Conservation (phyloP, 2,888 invertebrate species). For the Lymantria dispar region DNA sequence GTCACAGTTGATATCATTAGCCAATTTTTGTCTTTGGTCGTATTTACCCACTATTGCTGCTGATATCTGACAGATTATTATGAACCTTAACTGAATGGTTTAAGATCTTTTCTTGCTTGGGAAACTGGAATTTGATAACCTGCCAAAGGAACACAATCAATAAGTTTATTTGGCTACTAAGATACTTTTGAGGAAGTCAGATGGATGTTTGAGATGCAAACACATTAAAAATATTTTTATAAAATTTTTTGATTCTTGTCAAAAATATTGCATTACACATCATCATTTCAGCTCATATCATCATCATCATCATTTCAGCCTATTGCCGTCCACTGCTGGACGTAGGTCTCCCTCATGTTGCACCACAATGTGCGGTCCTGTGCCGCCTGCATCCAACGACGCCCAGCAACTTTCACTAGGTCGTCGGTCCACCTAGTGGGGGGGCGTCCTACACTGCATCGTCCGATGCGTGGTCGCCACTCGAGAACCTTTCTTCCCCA, state of each 20-base stretch:
- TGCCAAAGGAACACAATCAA: slow-evolving; percentile 41
- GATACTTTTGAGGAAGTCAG: slow-evolving; percentile 20
- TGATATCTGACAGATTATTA: background rate
- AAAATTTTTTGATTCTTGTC: slow-evolving; percentile 2
- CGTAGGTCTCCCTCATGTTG: too few relatives aligned
- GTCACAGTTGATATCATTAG: background rate
- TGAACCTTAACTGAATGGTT: background rate
- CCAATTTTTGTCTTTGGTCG: background rate
- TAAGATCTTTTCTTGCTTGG: slow-evolving; percentile 18
- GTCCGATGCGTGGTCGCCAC: too few relatives aligned
- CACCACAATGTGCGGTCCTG: too few relatives aligned
- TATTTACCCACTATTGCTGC: background rate
- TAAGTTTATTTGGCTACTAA: slow-evolving; percentile 32
- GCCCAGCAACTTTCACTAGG: too few relatives aligned
- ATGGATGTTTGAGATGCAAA: background rate
- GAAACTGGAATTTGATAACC: slow-evolving; percentile 23
- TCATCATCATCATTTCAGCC: too few relatives aligned
- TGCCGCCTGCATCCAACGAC: too few relatives aligned
- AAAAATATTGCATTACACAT: too few relatives aligned
- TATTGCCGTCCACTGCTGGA: too few relatives aligned
- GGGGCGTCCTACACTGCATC: too few relatives aligned
- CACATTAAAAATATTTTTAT: slow-evolving; percentile 10
- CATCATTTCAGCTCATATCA: too few relatives aligned
- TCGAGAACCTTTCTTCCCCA: too few relatives aligned
- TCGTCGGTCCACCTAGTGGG: too few relatives aligned